These are phyloP conservation scores for Myotis daubentonii DNA, from an alignment of 2,797 vertebrate genomes.

Conservation along the genomic window DNA sequence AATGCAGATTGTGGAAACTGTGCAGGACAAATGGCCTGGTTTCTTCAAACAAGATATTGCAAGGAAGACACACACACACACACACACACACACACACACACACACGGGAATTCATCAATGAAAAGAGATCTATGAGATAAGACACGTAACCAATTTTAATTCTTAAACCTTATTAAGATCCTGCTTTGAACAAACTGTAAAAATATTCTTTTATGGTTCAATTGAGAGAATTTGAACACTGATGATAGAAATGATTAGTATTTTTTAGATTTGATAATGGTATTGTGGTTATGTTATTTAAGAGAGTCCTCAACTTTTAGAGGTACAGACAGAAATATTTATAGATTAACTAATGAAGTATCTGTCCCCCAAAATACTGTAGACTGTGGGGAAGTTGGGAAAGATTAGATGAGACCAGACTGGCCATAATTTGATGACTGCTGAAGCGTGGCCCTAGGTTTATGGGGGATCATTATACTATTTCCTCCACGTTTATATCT, in stretches of 20 bases:
- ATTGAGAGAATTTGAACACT: not conserved
- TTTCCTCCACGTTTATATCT: not conserved
- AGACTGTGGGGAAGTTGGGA: not conserved
- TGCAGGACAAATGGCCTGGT: not conserved
- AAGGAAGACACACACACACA: not conserved
- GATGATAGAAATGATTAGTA: constrained; percentile 17
- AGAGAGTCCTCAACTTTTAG: not conserved
- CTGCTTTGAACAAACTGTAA: not conserved
- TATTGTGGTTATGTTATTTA: constrained; percentile 2
- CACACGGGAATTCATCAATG: not conserved
- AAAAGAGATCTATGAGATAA: not conserved
- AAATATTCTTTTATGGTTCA: not conserved
- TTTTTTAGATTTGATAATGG: not conserved
- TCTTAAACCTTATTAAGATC: not conserved
- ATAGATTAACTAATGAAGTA: constrained; percentile 3
- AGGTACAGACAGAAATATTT: constrained; percentile 33
- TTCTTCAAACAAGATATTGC: not conserved
- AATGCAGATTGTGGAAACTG: not conserved
- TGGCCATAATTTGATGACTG: not conserved
- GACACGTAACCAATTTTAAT: not conserved
- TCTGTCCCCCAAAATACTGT: not conserved
- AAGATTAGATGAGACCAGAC: not conserved
- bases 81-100: not conserved
- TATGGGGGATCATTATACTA: not conserved
- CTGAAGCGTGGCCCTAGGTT: not conserved